Conservation (phyloP, 2,797 vertebrate species). For the Chrysocyon brachyurus region DNA sequence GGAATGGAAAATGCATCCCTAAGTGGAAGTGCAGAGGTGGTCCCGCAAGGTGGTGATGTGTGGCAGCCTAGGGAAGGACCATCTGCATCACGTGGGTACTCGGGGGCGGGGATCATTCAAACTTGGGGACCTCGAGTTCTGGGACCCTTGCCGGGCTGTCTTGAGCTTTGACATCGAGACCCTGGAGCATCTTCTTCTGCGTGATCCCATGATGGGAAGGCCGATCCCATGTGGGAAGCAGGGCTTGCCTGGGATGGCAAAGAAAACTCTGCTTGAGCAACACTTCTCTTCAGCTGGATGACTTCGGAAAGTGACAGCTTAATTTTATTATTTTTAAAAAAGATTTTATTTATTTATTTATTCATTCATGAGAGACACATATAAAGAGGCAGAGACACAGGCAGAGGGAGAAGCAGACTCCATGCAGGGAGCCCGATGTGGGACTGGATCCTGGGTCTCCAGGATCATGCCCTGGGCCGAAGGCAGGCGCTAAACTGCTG, state of each 20-base stretch:
- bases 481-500: too few species aligned
- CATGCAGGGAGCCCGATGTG: too few species aligned
- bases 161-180: fast-evolving
- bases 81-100: fast-evolving
- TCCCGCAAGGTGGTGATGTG: fast-evolving
- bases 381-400: too few species aligned
- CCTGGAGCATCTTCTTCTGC: background rate
- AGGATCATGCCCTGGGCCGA: too few species aligned
- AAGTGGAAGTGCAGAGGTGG: fast-evolving
- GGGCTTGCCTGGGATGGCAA: fast-evolving
- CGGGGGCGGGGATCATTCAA: too few species aligned
- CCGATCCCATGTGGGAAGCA: background rate
- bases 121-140: too few species aligned
- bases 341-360: too few species aligned
- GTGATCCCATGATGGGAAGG: background rate
- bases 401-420: too few species aligned
- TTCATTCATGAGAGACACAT: too few species aligned
- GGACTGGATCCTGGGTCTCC: too few species aligned
- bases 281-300: fast-evolving
- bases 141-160: too few species aligned
- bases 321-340: too few species aligned
- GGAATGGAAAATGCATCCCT: background rate
- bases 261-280: background rate
- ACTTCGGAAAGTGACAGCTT: background rate
- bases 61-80: fast-evolving